Conservation (phyloP, 1,140 invertebrate genomes). For the Drosophila repleta region DNA sequence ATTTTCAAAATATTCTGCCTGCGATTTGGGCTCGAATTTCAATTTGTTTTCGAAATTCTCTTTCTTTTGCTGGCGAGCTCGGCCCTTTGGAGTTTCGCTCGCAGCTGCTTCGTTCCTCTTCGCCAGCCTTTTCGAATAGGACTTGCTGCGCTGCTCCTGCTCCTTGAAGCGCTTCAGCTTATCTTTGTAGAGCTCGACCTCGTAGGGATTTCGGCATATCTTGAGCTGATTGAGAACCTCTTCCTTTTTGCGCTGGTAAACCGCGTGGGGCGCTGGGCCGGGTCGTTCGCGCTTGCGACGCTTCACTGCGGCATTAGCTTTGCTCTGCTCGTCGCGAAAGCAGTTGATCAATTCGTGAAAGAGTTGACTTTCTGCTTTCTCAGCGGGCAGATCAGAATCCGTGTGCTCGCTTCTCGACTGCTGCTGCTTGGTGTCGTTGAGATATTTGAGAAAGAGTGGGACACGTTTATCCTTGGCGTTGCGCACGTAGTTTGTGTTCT, state of each 20-base stretch:
- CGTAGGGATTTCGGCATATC: slow-evolving; percentile 25
- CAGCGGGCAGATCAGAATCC: background rate
- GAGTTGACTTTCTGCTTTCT: slow-evolving; percentile 6
- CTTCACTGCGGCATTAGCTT: background rate
- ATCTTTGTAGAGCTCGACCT: background rate
- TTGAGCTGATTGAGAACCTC: background rate
- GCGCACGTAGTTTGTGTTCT: slow-evolving; percentile 26
- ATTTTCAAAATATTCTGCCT: too few species aligned
- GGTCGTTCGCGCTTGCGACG: background rate
- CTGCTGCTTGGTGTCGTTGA: background rate
- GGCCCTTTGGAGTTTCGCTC: too few species aligned
- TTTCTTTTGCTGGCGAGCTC: too few species aligned
- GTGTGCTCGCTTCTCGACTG: background rate
- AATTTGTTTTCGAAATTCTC: too few species aligned
- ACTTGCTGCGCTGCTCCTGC: background rate
- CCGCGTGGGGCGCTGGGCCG: background rate
- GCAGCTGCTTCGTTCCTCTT: background rate
- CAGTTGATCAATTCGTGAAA: slow-evolving; percentile 42
- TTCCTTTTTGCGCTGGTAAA: background rate
- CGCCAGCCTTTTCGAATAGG: background rate
- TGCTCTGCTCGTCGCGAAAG: slow-evolving; percentile 1
- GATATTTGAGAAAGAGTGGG: background rate
- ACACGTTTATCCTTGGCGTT: background rate
- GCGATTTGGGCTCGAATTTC: too few species aligned
- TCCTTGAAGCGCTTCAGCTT: slow-evolving; percentile 7